Evolutionary conservation across 2,797 vertebrate genomes (phyloP).

Genomic region (Alexandromys oeconomus): DNA sequence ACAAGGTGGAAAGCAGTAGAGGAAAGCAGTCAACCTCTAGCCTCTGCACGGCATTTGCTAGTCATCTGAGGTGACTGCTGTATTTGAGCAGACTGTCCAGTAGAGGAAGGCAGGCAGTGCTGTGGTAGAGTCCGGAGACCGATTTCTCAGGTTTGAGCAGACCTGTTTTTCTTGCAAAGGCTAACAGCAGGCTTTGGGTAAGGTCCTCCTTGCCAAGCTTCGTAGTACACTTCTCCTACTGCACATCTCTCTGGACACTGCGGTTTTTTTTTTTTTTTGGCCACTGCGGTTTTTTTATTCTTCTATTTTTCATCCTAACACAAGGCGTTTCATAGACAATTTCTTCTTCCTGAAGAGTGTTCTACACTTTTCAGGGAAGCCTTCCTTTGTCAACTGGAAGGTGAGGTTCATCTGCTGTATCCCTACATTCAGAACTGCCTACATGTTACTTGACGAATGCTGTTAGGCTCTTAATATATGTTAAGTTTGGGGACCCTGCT

Average conservation of each 20-base stretch:
- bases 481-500: conserved; percentile 27
- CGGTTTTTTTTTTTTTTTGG: neutral
- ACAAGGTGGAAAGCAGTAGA: neutral
- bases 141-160: neutral
- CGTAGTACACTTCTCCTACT: neutral
- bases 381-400: neutral
- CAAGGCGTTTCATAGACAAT: neutral
- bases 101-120: neutral
- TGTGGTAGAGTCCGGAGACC: neutral
- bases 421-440: neutral
- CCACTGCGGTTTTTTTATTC: neutral
- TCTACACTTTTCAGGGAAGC: conserved; percentile 1
- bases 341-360: neutral
- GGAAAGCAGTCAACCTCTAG: neutral
- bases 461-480: neutral
- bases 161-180: neutral
- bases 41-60: neutral
- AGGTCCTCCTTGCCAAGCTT: neutral
- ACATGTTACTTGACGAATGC: neutral
- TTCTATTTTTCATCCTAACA: neutral
- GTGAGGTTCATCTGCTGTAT: neutral
- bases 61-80: neutral
- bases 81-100: neutral
- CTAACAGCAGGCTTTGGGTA: neutral
- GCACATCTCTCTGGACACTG: neutral